A percentile compares a stretch with the other conserved stretches of the same genome.
Evolutionary conservation across 2,113 vertebrate species (phyloP).

Genomic region (Zosterops lateralis): DNA sequence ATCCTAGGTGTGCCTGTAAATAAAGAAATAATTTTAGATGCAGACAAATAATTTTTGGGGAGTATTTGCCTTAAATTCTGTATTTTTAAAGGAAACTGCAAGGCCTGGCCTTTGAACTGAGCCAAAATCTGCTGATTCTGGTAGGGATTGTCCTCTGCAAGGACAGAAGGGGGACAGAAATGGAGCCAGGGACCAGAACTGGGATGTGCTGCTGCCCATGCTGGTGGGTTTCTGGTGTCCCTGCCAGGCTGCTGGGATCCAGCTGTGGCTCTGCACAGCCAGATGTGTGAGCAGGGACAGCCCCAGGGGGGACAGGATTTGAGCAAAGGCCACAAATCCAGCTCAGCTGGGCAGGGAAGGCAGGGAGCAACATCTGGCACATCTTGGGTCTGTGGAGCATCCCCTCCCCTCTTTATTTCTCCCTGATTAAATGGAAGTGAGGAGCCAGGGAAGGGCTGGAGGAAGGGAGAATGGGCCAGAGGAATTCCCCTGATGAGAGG

Average conservation of each 20-base stretch:
- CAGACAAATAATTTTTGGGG: not conserved
- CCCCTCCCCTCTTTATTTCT: not conserved
- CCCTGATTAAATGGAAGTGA: not conserved
- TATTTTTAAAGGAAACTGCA: not conserved
- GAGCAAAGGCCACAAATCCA: not conserved
- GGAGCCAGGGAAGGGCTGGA: not conserved
- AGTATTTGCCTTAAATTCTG: not conserved
- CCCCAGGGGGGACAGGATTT: not conserved
- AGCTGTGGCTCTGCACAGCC: not conserved
- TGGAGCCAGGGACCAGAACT: not conserved
- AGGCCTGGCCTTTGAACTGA: not conserved
- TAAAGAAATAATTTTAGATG: not conserved
- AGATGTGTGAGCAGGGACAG: not conserved
- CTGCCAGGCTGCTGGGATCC: not conserved
- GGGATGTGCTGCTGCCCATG: not conserved
- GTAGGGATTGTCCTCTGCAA: not conserved
- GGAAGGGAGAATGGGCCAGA: not conserved
- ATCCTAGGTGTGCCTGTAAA: not conserved
- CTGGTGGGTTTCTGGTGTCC: not conserved
- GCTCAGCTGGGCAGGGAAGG: not conserved
- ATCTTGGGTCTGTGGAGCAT: not conserved
- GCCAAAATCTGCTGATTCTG: rapidly evolving
- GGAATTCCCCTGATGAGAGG: not conserved
- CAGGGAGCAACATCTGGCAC: not conserved
- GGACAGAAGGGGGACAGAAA: not conserved